phyloP scores from a whole-genome alignment of 2,888 invertebrate species.

The Abscondita cerata region DNA sequence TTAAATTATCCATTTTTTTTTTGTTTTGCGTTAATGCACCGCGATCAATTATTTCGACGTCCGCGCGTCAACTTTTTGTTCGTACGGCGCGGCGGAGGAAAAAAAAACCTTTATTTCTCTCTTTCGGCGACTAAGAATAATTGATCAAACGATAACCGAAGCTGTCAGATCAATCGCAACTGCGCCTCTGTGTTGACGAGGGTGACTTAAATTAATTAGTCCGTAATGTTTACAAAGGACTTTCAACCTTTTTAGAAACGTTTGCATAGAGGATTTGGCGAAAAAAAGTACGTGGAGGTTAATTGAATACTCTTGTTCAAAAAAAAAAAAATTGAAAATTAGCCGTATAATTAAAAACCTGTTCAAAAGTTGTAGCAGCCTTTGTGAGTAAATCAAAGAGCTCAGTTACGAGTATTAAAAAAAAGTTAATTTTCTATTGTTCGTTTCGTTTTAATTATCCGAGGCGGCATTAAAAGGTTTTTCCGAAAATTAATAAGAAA shows the following conservation, averaged over 20 bases:
- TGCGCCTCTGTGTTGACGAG: constrained; percentile 14
- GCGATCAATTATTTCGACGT: constrained; percentile 7
- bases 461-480: no score
- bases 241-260: constrained; percentile 16
- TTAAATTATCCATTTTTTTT: constrained; percentile 25
- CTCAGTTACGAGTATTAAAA: no score
- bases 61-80: no score
- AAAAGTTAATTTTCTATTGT: no score
- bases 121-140: constrained; percentile 9
- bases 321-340: background rate
- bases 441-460: no score
- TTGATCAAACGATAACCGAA: constrained; percentile 16
- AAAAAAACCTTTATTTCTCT: background rate
- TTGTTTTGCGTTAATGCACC: background rate
- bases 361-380: background rate
- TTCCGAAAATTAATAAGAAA: no score
- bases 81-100: no score
- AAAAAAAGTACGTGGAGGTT: constrained; percentile 12
- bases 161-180: constrained; percentile 17
- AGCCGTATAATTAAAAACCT: background rate
- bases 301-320: constrained; percentile 6
- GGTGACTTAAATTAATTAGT: constrained; percentile 22
- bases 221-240: constrained; percentile 18
- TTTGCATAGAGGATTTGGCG: constrained; percentile 10
- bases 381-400: no score